These are phyloP conservation scores for Podarcis raffonei DNA, from an alignment of 2,113 vertebrate genomes.

Conservation along the genomic window DNA sequence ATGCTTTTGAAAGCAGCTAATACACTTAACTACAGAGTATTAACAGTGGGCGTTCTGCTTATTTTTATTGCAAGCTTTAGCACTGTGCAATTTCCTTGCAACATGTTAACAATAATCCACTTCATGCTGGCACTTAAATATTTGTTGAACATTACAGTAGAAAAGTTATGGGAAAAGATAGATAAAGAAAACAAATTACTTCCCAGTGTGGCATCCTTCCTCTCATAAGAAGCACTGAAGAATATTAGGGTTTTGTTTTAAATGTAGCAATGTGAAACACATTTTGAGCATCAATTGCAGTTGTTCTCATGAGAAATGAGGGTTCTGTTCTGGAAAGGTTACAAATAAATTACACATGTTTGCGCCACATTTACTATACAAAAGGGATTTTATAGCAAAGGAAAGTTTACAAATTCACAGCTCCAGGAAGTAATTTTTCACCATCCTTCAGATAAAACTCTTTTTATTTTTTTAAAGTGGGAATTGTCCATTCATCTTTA, in stretches of 20 bases:
- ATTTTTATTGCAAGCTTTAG: constrained; percentile 73
- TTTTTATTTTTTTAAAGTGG: not conserved
- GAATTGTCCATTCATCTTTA: not conserved
- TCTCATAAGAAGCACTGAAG: constrained; percentile 8
- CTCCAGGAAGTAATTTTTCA: not conserved
- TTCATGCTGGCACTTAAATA: constrained; percentile 68
- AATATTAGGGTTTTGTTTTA: constrained; percentile 33
- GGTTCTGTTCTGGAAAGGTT: constrained; percentile 6
- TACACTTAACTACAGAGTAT: constrained; percentile 65
- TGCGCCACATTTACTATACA: constrained; percentile 10
- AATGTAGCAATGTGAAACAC: constrained; percentile 25
- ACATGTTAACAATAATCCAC: constrained; percentile 70
- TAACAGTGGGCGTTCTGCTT: constrained; percentile 72
- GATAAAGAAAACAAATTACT: constrained; percentile 2
- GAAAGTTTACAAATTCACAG: constrained; percentile 10
- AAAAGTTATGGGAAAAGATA: constrained; percentile 58
- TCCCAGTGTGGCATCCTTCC: constrained; percentile 19
- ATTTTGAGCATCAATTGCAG: not conserved
- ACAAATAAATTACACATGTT: not conserved
- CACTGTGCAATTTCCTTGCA: constrained; percentile 69
- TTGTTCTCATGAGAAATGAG: constrained; percentile 47
- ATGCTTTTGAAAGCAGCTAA: constrained; percentile 72
- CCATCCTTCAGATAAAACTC: not conserved
- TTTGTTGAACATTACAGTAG: constrained; percentile 65
- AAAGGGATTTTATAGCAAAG: not conserved